Percentiles rank a stretch among this genome's conserved stretches.
Conservation (phyloP, 2,113 vertebrate species). For the Gambusia affinis region DNA sequence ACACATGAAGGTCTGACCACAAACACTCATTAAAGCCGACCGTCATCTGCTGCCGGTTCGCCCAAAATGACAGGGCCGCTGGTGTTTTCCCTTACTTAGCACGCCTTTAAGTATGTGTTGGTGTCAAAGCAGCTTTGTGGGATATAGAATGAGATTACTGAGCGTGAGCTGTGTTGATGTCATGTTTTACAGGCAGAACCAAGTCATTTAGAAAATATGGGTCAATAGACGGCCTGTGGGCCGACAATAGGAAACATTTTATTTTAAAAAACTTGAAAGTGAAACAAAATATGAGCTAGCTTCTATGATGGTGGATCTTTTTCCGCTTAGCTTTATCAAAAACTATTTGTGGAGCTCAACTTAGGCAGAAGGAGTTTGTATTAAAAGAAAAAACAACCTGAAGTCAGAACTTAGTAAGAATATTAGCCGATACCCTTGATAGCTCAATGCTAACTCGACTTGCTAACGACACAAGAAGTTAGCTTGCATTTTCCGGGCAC, state of each 20-base stretch:
- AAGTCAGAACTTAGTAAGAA: not conserved
- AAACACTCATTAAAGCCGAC: constrained; percentile 74
- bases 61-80: constrained; percentile 65
- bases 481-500: too few relatives aligned
- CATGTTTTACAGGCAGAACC: constrained; percentile 51
- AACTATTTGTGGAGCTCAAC: not conserved
- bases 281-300: not conserved
- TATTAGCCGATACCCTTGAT: too few relatives aligned
- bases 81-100: constrained; percentile 72
- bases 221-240: too few relatives aligned
- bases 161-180: constrained; percentile 59
- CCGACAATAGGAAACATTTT: too few relatives aligned
- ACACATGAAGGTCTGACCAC: constrained; percentile 50
- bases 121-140: constrained; percentile 69
- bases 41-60: constrained; percentile 72
- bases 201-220: constrained; percentile 20
- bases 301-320: not conserved
- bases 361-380: not conserved
- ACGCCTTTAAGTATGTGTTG: constrained; percentile 72
- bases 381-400: not conserved
- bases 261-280: not conserved
- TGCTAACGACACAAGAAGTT: too few relatives aligned
- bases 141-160: constrained; percentile 68
- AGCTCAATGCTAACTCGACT: not conserved
- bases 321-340: not conserved